phyloP scores from a whole-genome alignment of 2,113 vertebrate genomes.

The Campylomormyrus tamandua region DNA sequence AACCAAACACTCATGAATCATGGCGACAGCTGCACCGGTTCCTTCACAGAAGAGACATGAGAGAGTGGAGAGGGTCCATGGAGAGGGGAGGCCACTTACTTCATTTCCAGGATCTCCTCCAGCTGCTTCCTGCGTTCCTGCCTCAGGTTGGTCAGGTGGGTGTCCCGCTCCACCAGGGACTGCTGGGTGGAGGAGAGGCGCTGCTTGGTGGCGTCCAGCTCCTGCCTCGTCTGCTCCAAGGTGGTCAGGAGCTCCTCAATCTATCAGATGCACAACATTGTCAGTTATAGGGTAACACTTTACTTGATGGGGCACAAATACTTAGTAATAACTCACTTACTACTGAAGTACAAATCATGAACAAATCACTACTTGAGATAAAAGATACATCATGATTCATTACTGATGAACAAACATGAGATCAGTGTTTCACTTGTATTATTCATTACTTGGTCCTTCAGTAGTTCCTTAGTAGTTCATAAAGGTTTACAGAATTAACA shows the following conservation, averaged over 20 bases:
- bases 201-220: conserved; percentile 90
- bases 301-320: neutral
- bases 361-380: neutral
- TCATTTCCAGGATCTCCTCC: conserved; percentile 98
- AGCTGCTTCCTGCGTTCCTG: conserved; percentile 91
- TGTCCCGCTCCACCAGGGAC: conserved; percentile 86
- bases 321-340: no score
- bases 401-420: no score
- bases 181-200: conserved; percentile 94
- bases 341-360: neutral
- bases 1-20: conserved; percentile 4
- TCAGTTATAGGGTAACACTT: neutral
- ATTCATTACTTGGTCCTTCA: no score
- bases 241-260: conserved; percentile 91
- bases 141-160: conserved; percentile 87
- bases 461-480: no score
- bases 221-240: conserved; percentile 89
- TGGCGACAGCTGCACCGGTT: neutral
- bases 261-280: conserved; percentile 51
- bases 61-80: neutral
- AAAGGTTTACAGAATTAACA: no score
- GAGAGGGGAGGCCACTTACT: conserved; percentile 65
- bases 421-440: no score
- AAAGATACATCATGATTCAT: no score
- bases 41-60: neutral